A percentile compares a stretch with the other conserved stretches of the same genome.
These are phyloP conservation scores for Macrosiphum euphorbiae DNA, from an alignment of 2,888 invertebrate genomes.

Conservation along the genomic window DNA sequence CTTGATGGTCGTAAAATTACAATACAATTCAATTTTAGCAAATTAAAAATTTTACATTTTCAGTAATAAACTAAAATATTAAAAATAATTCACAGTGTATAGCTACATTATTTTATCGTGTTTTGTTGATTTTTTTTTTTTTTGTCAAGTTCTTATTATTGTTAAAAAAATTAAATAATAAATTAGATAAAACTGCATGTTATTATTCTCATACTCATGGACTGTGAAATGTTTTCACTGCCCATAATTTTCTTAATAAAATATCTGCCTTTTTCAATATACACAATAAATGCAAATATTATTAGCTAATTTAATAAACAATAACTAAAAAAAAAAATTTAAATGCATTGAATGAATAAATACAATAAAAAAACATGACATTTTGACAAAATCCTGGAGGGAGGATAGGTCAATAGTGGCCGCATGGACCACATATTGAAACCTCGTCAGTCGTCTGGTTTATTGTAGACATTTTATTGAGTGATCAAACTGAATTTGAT, in stretches of 20 bases:
- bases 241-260: background rate
- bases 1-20: background rate
- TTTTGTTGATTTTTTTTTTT: background rate
- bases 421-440: background rate
- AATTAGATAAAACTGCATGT: background rate
- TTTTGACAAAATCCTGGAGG: background rate
- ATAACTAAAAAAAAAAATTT: background rate
- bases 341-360: background rate
- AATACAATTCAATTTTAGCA: background rate
- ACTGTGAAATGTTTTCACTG: background rate
- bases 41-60: background rate
- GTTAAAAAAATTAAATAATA: background rate
- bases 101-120: background rate
- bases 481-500: background rate
- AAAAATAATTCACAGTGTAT: background rate
- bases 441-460: background rate
- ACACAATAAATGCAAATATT: background rate
- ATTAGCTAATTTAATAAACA: background rate
- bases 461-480: background rate
- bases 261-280: background rate
- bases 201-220: background rate
- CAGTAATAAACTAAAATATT: constrained; percentile 7
- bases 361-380: background rate
- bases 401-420: too few species aligned
- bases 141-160: background rate